phyloP scores from a whole-genome alignment of 2,888 invertebrate genomes.

The Chironomus tentans region DNA sequence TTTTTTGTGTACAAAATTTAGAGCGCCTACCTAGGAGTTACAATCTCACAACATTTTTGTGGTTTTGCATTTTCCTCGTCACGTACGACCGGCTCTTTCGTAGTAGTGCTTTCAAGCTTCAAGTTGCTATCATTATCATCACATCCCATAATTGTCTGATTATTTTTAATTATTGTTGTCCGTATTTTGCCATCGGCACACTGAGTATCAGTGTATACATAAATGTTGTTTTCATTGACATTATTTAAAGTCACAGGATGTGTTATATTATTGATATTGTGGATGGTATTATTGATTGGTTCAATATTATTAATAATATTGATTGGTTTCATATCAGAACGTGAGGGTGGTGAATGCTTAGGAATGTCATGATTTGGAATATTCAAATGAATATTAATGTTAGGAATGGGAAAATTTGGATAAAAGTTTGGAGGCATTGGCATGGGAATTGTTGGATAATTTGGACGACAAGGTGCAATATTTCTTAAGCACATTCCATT shows the following conservation, averaged over 20 bases:
- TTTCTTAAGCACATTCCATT: background rate
- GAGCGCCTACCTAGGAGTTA: constrained; percentile 28
- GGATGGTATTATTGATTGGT: constrained; percentile 8
- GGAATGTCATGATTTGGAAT: background rate
- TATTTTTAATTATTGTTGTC: constrained; percentile 2
- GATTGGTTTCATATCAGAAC: background rate
- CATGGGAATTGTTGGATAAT: background rate
- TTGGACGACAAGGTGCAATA: background rate
- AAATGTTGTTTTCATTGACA: constrained; percentile 15
- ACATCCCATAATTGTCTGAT: constrained; percentile 13
- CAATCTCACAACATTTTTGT: constrained; percentile 29
- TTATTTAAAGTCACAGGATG: constrained; percentile 15
- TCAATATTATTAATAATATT: constrained; percentile 6
- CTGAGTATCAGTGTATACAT: constrained; percentile 2
- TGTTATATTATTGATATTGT: constrained; percentile 7
- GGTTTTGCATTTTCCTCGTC: background rate
- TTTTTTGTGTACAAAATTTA: background rate
- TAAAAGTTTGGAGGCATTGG: background rate
- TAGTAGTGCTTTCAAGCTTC: background rate
- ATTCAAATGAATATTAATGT: background rate
- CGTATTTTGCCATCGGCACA: constrained; percentile 11
- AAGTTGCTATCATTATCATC: background rate
- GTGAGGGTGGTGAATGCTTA: background rate
- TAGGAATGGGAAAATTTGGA: background rate
- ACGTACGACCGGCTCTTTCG: background rate